Evolutionary conservation across 2,888 invertebrate genomes (phyloP), one percentile per base, ranked within the genome.

Genomic region (Crioceris asparagi): DNA sequence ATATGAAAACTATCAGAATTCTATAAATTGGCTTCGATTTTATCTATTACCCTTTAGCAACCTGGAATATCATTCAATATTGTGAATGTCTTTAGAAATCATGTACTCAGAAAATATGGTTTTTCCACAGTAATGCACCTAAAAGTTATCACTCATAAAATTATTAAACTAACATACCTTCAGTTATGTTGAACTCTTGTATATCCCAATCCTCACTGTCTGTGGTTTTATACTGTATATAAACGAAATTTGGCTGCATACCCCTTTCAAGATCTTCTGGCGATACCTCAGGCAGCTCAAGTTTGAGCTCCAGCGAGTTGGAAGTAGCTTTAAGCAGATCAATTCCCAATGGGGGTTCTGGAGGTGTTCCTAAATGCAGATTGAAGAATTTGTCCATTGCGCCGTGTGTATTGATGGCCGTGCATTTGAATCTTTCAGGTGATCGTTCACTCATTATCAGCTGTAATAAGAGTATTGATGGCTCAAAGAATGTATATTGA

Each of bases 371-470:
- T 49, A 69, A 61, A 32, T 67, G 64, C 31, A 77, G 54, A 2
- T 56, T 61, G 36, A 71, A 68, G 11, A 60, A 57, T 12, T 69
- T 65, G 43, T 70, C 68, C 32, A 71, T 57, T 30, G 57, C 58
- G 12, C 75, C 75, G 44, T 69, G 52, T 30, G 56, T 57, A 50
- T 75, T 75, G 39, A 59, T 55, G 2, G 70, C 73, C 29, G 61
- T 64, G 53, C 75, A 75, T 33, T 64, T 64, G 57, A 74, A 75
- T 34, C 64, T 66, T 15, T 69, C 72, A 42, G 70, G n/a, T n/a
- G n/a, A n/a, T n/a, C n/a, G n/a, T n/a, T n/a, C n/a, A n/a, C n/a
- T n/a, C n/a, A n/a, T n/a, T n/a, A n/a, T n/a, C n/a, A n/a, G n/a
- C n/a, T n/a, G n/a, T n/a, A n/a, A n/a, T n/a, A n/a, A n/a, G n/a